phyloP scores from a whole-genome alignment of 53 echinoderm and acorn worm genomes.

The Arbacia lixula region DNA sequence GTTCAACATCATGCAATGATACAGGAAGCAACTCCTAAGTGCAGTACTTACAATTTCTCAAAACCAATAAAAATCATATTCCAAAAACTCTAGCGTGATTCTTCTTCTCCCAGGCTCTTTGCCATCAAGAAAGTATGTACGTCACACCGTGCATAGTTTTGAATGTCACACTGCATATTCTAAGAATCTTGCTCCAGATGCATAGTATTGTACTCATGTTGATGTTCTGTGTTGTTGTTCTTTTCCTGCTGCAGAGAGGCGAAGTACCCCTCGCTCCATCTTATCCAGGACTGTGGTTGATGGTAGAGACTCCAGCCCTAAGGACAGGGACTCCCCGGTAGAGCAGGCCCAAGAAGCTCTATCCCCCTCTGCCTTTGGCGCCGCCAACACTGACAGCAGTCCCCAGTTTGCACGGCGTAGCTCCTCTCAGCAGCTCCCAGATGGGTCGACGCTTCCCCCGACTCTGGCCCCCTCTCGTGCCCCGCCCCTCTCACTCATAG shows the following conservation, averaged over 20 bases:
- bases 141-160: no score
- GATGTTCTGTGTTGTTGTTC: no score
- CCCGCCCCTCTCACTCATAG: constrained; percentile 84
- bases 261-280: constrained; percentile 65
- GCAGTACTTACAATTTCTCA: no score
- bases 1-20: no score
- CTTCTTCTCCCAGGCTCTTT: no score
- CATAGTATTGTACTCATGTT: no score
- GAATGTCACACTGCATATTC: no score
- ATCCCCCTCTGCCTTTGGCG: constrained; percentile 78
- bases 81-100: no score
- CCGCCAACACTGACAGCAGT: neutral
- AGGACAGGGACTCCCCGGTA: constrained; percentile 73
- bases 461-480: constrained; percentile 79
- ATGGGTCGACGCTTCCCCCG: constrained; percentile 61
- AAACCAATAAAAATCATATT: no score
- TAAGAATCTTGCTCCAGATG: no score
- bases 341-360: constrained; percentile 91
- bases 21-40: no score
- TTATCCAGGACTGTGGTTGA: constrained; percentile 48
- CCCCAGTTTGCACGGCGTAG: constrained; percentile 22
- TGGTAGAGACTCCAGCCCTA: neutral
- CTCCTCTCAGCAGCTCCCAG: neutral
- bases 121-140: no score
- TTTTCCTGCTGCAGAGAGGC: constrained; percentile 34